phyloP scores from a whole-genome alignment of 2,797 vertebrate species.

The Poecilia wingei region DNA sequence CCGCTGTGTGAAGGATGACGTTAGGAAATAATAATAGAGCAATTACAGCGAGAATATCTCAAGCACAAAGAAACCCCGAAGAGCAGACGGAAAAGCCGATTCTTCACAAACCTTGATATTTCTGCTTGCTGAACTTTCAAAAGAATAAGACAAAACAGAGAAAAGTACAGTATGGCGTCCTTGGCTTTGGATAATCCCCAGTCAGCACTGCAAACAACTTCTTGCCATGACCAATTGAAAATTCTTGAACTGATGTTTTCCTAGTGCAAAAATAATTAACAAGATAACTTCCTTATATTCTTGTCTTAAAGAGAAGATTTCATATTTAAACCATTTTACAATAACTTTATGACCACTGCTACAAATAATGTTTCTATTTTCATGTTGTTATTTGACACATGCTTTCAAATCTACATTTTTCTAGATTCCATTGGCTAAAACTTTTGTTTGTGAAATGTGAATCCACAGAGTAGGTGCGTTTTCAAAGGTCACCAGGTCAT shows the following conservation, averaged over 20 bases:
- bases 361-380: not conserved
- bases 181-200: not conserved
- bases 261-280: not conserved
- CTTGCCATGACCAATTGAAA: not conserved
- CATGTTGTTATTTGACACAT: not conserved
- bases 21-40: slow-evolving; percentile 2
- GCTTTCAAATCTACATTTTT: not conserved
- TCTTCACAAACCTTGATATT: not conserved
- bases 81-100: not conserved
- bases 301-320: not conserved
- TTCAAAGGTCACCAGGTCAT: not conserved
- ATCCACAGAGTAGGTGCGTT: not conserved
- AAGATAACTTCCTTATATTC: not conserved
- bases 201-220: not conserved
- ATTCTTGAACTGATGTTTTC: not conserved
- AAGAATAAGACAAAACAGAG: not conserved
- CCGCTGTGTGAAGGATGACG: not conserved
- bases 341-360: not conserved
- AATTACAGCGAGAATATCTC: not conserved
- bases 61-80: not conserved
- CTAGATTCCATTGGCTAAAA: not conserved
- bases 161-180: not conserved
- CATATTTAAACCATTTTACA: not conserved
- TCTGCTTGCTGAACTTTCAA: not conserved
- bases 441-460: too few relatives aligned